phyloP scores from a whole-genome alignment of 2,797 vertebrate species.

The Lepilemur septentrionalis region DNA sequence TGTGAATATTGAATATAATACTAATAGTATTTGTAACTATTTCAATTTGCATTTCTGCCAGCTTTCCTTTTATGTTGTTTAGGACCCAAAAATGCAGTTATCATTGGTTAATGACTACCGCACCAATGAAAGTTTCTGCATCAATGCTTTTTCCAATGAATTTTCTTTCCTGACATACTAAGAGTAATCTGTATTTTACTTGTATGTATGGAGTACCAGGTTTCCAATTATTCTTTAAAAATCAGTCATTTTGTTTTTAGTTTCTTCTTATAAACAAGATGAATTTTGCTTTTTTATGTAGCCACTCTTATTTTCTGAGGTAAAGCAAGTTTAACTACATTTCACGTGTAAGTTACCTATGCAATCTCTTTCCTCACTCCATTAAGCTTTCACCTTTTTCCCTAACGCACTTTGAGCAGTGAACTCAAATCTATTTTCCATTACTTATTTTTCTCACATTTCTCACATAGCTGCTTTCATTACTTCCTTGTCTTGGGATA shows the following conservation, averaged over 20 bases:
- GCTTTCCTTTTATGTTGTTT: slow-evolving; percentile 18
- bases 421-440: neutral
- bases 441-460: neutral
- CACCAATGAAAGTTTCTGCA: neutral
- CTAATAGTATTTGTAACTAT: neutral
- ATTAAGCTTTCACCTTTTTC: neutral
- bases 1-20: neutral
- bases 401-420: neutral
- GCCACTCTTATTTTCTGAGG: neutral
- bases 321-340: neutral
- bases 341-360: neutral
- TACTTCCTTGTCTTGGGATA: neutral
- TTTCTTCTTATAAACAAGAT: slow-evolving; percentile 20
- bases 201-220: neutral
- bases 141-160: slow-evolving; percentile 18
- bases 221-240: slow-evolving; percentile 42
- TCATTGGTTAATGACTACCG: neutral
- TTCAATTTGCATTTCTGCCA: slow-evolving; percentile 11
- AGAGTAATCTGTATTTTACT: neutral
- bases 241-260: neutral
- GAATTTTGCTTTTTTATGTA: neutral
- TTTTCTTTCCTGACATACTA: neutral
- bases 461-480: neutral
- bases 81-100: neutral
- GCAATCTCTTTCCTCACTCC: neutral